Percentiles rank a stretch among this genome's conserved stretches.
These are phyloP conservation scores for Dendrolimus houi DNA, from an alignment of 2,888 invertebrate genomes.

Conservation along the genomic window DNA sequence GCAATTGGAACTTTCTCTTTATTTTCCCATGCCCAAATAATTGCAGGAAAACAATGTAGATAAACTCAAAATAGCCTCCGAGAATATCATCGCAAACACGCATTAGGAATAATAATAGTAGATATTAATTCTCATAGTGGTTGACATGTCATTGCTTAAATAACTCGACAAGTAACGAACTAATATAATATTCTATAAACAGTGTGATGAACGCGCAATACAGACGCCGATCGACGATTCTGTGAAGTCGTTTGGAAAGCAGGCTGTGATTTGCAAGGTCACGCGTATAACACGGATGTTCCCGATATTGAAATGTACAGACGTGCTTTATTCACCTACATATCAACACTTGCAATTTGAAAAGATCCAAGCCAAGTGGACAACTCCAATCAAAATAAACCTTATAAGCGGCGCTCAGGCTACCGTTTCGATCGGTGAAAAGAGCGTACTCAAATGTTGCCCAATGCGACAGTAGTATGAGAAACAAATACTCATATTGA, in stretches of 20 bases:
- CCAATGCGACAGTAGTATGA: constrained; percentile 72
- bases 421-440: constrained; percentile 46
- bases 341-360: constrained; percentile 67
- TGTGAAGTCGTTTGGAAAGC: constrained; percentile 75
- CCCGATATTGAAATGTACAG: constrained; percentile 76
- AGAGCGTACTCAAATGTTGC: constrained; percentile 49
- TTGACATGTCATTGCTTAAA: constrained; percentile 48
- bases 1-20: background rate
- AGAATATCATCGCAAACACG: constrained; percentile 25
- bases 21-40: constrained; percentile 21
- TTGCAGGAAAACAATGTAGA: constrained; percentile 4
- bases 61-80: constrained; percentile 9
- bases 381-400: constrained; percentile 35
- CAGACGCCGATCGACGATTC: constrained; percentile 64
- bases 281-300: constrained; percentile 76
- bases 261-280: constrained; percentile 77
- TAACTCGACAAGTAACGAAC: constrained; percentile 47
- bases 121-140: constrained; percentile 36
- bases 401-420: constrained; percentile 44
- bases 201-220: constrained; percentile 56
- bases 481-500: constrained; percentile 75
- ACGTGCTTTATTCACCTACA: constrained; percentile 76
- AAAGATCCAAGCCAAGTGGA: constrained; percentile 54
- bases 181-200: constrained; percentile 62
- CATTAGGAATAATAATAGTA: constrained; percentile 36